Evolutionary conservation across 2,888 invertebrate species (phyloP), one percentile per base, ranked within the genome.

Genomic region (Tryphoninae sp.): DNA sequence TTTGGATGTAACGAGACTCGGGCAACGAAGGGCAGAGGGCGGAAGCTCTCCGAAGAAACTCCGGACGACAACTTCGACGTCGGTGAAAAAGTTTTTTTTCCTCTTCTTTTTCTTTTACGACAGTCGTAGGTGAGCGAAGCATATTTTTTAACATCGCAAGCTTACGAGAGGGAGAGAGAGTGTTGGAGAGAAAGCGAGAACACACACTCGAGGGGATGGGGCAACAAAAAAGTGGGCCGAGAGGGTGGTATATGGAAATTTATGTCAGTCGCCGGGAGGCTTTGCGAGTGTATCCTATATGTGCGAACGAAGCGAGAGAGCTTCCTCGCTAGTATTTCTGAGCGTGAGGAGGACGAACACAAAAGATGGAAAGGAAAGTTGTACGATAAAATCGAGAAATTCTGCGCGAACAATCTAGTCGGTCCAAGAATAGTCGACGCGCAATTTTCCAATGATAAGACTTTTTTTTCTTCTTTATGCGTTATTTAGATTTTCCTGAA

Each of bases 111-210:
- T 77, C 74, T 83, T 84, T 84, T 80, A 84, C 82, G 83, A 80
- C 78, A 80, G 65, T 84, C 75, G 83, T 84, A 75, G 82, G 78
- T 76, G 82, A 82, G 76, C 75, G 82, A 73, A 79, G 83, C 76
- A 82, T 78, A 84, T 84, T 82, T 82, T 82, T 84, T 81, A 80
- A 69, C 64, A 77, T 62, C 62, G 55, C 69, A 45, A 77, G 55
- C 69, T 69, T n/a, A 11, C 62, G 9, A 77, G 73, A 62, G 42
- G 68, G 69, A 67, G 55, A 72, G 61, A 45, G 80, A 72, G 71
- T n/a, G 26, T 26, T 26, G 26, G 49, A 51, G 51, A 19, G 74
- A 45, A 53, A 23, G 55, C 51, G 22, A 61, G 77, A 40, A 61
- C 16, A 23, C 26, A 22, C 33, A n/a, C 23, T 69, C 42, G 26